Evolutionary conservation across 2,797 vertebrate species (phyloP), one percentile per base, ranked within the genome.

Genomic region (Esox lucius): DNA sequence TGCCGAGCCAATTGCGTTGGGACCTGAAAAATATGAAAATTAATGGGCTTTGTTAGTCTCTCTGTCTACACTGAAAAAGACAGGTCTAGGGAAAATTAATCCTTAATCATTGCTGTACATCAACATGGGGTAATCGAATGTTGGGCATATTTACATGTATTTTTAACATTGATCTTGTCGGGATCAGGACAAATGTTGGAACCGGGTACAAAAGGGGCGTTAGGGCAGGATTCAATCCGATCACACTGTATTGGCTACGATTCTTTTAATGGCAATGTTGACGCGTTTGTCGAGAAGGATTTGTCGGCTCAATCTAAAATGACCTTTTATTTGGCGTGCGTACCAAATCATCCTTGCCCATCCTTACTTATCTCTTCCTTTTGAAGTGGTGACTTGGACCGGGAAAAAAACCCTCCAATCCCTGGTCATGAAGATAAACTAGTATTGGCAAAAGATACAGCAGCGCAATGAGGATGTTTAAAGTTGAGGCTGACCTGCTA

Each of bases 1-100:
- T 0, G 96, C 95, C 8, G 97, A 98, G 13, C 96, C 95, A 28
- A 97, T 93, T 0, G 96, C 97, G 2, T 96, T 97, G 48, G 96
- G 94, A 70, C 95, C 98, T 99, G 93, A 81, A 88, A 73, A 56
- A 69, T 73, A 76, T 70, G 35, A 72, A 83, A 81, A 77, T 76
- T 73, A 87, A 79, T 9, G 6, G 78, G 64, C 48, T 28, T 59
- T 33, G 77, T 85, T 83, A 83, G 1, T 67, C 62, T 71, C 51
- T 71, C 15, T 62, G 5, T 17, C 70, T 1, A 4, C 22, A 71
- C 5, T 19, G 28, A 9, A 26, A 33, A 59, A 71, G 17, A 70
- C 22, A 48, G 15, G 22, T 61, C 42, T 46, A 39, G 39, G n/a
- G 28, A 56, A 42, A 70, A 80, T 78, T 79, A 12, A 73, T 62